Evolutionary conservation across 2,113 vertebrate genomes (phyloP), one percentile per base, ranked within the genome.

Genomic region (Nothobranchius furzeri): DNA sequence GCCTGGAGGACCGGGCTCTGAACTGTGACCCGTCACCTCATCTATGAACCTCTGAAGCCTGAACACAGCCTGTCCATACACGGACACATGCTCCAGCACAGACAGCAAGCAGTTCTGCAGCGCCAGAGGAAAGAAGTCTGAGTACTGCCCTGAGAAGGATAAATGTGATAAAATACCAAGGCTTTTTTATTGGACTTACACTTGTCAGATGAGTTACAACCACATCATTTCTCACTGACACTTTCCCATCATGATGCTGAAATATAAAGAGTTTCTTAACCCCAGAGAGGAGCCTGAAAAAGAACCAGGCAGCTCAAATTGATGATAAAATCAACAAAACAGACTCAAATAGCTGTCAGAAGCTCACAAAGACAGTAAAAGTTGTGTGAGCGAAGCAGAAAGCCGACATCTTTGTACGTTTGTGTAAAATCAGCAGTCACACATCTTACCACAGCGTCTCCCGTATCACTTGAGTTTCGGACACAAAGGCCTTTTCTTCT

Each of bases 191-290:
- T 17, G 1, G 49, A 93, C 96, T 93, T 89, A 99, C 98, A 24
- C 94, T 92, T 14, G 97, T 99, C 84, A 99, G 93, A 85, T 99
- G 98, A 73, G 97, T 96, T 45, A 98, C 95, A 54, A 94, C 93
- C 58, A 99, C 94, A 55, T 97, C 95, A 60, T 92, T 95, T 86
- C 95, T 94, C 42, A 98, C 97, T 2, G 94, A 93, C 63, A 99
- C 92, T 81, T 98, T 98, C 13, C 97, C 96, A 6, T 98, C 97
- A 20, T 93, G 94, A 68, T 95, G 87, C 68, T 98, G 96, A 92
- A 98, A 99, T 84, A 99, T 95, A 73, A 98, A 99, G 73, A 97
- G 94, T 60, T 95, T 98, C 89, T 96, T 97, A 24, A 98, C 95
- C 11, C 98, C 97, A 53, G 96, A 99, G 68, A 99, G 93, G 63